Evolutionary conservation across 2,113 vertebrate genomes (phyloP).

Genomic region (Zeus faber): DNA sequence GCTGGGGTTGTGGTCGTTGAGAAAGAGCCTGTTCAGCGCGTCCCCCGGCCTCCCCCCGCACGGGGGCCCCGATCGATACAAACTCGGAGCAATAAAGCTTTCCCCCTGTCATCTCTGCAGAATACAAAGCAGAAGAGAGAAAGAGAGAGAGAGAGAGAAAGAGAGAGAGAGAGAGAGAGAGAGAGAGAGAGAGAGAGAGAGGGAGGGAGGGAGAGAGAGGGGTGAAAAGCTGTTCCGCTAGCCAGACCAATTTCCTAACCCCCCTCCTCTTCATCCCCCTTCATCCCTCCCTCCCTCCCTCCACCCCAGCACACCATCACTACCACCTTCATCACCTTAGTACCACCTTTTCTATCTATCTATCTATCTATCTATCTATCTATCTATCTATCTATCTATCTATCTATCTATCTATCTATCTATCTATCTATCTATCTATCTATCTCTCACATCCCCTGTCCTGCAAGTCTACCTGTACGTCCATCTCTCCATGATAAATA

Average conservation of each 20-base stretch:
- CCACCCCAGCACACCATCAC: conserved; percentile 52
- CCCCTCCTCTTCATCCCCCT: conserved; percentile 52
- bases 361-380: conserved; percentile 37
- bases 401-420: conserved; percentile 43
- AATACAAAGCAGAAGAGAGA: conserved; percentile 82
- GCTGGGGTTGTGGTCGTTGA: conserved; percentile 68
- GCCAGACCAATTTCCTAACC: conserved; percentile 81
- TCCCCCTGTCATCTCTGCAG: conserved; percentile 83
- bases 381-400: conserved; percentile 38
- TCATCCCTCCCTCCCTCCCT: conserved; percentile 43
- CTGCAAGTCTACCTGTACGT: conserved; percentile 36
- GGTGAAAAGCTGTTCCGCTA: conserved; percentile 84
- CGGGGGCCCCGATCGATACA: conserved; percentile 82
- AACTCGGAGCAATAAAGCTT: conserved; percentile 86
- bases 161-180: conserved; percentile 26
- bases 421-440: conserved; percentile 7
- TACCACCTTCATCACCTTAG: conserved; percentile 48
- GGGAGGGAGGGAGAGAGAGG: conserved; percentile 61
- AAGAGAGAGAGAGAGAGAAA: conserved; percentile 45
- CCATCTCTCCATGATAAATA: conserved; percentile 60
- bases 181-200: conserved; percentile 46
- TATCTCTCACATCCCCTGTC: conserved; percentile 35
- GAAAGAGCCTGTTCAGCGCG: conserved; percentile 73
- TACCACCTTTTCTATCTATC: conserved; percentile 41
- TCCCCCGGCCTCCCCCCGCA: conserved; percentile 70